A percentile compares a stretch with the other conserved stretches of the same genome.
phyloP scores from a whole-genome alignment of 2,113 vertebrate genomes.

The Ornithorhynchus anatinus region DNA sequence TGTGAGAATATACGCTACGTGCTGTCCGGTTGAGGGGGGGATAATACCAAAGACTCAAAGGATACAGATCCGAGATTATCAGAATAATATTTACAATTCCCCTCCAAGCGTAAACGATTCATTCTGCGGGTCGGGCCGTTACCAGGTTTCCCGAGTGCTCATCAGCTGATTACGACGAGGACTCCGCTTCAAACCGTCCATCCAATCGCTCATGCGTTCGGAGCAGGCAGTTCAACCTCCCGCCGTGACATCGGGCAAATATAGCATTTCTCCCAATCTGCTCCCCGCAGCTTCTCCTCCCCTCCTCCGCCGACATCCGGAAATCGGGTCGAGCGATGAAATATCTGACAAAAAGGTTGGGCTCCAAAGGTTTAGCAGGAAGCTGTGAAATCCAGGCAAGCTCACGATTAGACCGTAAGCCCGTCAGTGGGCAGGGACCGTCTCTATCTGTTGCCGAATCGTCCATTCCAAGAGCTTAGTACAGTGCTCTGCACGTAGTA shows the following conservation, averaged over 20 bases:
- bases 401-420: no score
- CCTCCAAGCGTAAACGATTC: not conserved
- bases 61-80: not conserved
- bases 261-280: not conserved
- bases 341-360: not conserved
- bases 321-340: not conserved
- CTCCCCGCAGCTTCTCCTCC: not conserved
- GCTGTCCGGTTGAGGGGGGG: not conserved
- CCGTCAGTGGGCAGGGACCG: no score
- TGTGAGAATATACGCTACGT: no score
- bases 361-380: not conserved
- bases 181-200: not conserved
- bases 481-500: no score
- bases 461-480: no score
- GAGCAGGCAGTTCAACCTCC: not conserved
- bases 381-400: no score
- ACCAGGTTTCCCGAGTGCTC: not conserved
- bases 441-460: no score
- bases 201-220: not conserved
- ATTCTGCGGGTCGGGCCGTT: not conserved
- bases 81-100: not conserved
- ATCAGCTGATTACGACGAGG: not conserved
- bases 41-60: not conserved
- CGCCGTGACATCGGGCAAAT: not conserved
- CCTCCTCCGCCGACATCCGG: not conserved